Percentiles rank a stretch among this genome's conserved stretches.
Conservation (phyloP, 2,888 invertebrate genomes). For the Sinohyriopsis cumingii region DNA sequence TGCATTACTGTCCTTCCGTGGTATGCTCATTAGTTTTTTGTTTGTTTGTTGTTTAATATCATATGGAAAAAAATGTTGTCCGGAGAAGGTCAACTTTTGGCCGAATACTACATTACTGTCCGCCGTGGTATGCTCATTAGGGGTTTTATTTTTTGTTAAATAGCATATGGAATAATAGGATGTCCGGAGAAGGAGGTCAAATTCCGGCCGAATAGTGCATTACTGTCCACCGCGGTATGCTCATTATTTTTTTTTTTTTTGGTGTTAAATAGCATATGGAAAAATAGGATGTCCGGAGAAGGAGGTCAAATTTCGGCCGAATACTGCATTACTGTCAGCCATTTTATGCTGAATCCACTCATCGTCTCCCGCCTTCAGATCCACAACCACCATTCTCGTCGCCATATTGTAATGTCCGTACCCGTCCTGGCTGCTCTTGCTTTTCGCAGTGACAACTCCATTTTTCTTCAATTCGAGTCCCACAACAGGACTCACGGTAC, state of each 20-base stretch:
- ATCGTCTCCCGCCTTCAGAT: conserved; percentile 28
- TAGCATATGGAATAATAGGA: conserved; percentile 5
- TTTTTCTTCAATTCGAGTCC: no score
- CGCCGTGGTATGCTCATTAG: conserved; percentile 22
- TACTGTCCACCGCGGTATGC: conserved; percentile 25
- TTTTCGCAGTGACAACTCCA: conserved; percentile 1
- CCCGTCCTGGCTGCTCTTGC: conserved; percentile 19
- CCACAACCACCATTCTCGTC: conserved; percentile 24
- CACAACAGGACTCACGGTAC: no score
- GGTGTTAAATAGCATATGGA: no score
- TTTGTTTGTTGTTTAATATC: no score
- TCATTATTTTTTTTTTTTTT: background rate
- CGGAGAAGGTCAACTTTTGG: no score
- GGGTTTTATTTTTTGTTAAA: no score
- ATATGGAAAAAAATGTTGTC: conserved; percentile 17
- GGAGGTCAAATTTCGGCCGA: no score
- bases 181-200: conserved; percentile 33
- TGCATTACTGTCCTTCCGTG: conserved; percentile 17
- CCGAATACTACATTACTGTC: no score
- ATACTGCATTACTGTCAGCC: no score
- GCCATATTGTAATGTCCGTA: conserved; percentile 33
- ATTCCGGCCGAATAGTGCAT: conserved; percentile 23
- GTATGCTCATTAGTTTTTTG: conserved; percentile 15
- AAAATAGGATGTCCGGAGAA: conserved; percentile 29
- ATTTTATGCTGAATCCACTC: no score